phyloP scores from a whole-genome alignment of 2,113 vertebrate genomes.

The Oncorhynchus keta region DNA sequence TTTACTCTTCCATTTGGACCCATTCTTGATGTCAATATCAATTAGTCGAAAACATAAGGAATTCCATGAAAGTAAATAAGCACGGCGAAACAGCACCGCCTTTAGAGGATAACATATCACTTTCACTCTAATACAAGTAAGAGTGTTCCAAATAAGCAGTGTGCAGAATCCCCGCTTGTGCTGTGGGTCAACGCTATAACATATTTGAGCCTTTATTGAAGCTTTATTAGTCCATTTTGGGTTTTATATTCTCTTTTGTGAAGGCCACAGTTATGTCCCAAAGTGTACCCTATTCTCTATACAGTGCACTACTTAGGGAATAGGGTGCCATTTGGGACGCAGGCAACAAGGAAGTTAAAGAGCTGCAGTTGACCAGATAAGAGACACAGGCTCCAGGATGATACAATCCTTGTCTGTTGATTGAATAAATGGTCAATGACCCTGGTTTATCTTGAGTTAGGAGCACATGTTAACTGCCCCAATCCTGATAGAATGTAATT shows the following conservation, averaged over 20 bases:
- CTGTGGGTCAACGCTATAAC: not conserved
- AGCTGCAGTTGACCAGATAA: not conserved
- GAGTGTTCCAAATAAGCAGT: not conserved
- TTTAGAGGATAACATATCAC: too few species aligned
- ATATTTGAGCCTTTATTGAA: not conserved
- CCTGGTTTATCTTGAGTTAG: conserved; percentile 28
- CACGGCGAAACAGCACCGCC: too few species aligned
- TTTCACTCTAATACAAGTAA: too few species aligned
- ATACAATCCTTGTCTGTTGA: conserved; percentile 22
- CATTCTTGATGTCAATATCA: conserved; percentile 6
- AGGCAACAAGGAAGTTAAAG: not conserved
- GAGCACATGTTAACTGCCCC: conserved; percentile 4
- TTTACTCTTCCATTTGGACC: conserved; percentile 39
- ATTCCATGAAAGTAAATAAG: too few species aligned
- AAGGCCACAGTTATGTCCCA: not conserved
- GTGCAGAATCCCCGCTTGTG: not conserved
- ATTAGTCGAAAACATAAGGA: not conserved
- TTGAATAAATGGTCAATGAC: not conserved
- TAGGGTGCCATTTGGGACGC: too few species aligned
- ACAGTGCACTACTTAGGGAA: too few species aligned
- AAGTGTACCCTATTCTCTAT: too few species aligned
- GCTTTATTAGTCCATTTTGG: not conserved
- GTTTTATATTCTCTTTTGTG: not conserved
- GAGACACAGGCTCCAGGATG: not conserved
- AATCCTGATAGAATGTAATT: not conserved